Base-by-base conservation (phyloP, 30 jellyfish, hydroid and myxozoan genomes). In the Pseudorhiza aurosa region DNA sequence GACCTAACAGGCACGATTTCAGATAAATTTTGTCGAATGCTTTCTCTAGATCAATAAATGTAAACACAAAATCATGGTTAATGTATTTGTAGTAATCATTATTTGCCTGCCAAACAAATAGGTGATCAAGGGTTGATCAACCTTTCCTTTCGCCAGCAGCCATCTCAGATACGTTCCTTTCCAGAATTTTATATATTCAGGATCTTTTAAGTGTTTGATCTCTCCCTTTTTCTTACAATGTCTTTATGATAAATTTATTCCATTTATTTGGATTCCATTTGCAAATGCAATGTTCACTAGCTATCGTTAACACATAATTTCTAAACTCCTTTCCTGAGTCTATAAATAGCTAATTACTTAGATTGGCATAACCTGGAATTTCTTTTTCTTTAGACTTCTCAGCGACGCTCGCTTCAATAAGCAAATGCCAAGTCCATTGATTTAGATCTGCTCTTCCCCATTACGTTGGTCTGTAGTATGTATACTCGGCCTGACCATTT, bases 321-420 rank as follows among this genome's bases (percentile, higher is more conserved):
- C n/a, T 70, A 28, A 70, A 47, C 42, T 70, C 84, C 9, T 40
- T 12, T 29, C 71, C 84, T 47, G 84, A 46, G 19, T 30, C 19
- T 15, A 32, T 70, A 70, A 12, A 28, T 10, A 43, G 9, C 49
- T 70, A 70, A 47, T n/a, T n/a, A n/a, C n/a, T n/a, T n/a, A n/a
- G 8, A n/a, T 26, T 10, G 42, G 46, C 68, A 15, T 19, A 27
- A 22, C 65, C 84, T 9, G 71, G 84, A 57, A 19, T 70, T 70
- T 47, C 71, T 70, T 70, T 70, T 12, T 47, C 45, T 70, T 70
- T 26, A 70, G 84, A 36, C 44, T 47, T 27, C 49, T 70, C 8
- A 29, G 63, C n/a, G n/a, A n/a, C n/a, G n/a, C n/a, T n/a, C n/a
- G n/a, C n/a, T n/a, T n/a, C n/a, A n/a, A n/a, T n/a, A n/a, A n/a